Evolutionary conservation across 2,797 vertebrate species (phyloP).

Genomic region (Acrocephalus scirpaceus): DNA sequence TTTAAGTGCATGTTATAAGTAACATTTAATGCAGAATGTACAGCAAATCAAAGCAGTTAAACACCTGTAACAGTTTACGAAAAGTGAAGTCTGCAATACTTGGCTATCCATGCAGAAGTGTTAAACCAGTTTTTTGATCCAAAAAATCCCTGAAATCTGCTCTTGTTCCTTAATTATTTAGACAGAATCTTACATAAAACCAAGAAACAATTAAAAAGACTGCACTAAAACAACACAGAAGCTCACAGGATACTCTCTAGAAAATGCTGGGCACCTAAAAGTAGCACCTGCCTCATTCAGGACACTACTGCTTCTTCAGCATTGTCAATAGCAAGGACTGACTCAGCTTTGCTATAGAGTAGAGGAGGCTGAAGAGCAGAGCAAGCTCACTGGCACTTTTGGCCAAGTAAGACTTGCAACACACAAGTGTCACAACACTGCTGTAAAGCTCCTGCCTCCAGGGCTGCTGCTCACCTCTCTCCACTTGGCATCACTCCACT

Average conservation of each 20-base stretch:
- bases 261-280: not conserved
- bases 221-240: not conserved
- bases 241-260: not conserved
- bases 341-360: not conserved
- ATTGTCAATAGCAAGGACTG: not conserved
- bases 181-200: not conserved
- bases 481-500: slow-evolving; percentile 89
- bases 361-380: not conserved
- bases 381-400: not conserved
- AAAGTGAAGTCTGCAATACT: not conserved
- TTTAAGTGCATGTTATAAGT: not conserved
- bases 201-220: not conserved
- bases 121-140: not conserved
- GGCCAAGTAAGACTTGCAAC: not conserved
- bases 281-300: not conserved
- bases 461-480: slow-evolving; percentile 75
- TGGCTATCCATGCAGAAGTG: not conserved
- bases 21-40: not conserved
- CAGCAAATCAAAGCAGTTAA: not conserved
- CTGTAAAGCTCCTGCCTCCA: not conserved
- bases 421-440: not conserved
- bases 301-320: not conserved
- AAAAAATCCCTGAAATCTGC: not conserved
- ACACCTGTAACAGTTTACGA: not conserved
- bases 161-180: not conserved